phyloP scores from a whole-genome alignment of 2,113 vertebrate genomes.

The Cebidichthys violaceus region DNA sequence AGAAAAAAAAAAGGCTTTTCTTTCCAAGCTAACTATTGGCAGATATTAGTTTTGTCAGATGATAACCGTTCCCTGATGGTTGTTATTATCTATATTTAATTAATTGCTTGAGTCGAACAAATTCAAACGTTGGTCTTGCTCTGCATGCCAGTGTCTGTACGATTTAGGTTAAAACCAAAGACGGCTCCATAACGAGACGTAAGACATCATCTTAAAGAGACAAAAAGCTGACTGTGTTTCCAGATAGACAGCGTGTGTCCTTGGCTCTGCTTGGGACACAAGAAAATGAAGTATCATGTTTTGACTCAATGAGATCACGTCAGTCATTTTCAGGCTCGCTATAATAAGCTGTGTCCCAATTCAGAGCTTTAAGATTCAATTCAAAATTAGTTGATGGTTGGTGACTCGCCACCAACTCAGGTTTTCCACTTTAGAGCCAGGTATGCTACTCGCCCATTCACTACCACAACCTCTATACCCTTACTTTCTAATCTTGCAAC shows the following conservation, averaged over 20 bases:
- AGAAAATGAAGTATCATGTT: slow-evolving; percentile 1
- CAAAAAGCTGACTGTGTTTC: slow-evolving; percentile 1
- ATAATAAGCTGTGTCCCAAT: slow-evolving; percentile 19
- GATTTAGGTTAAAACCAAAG: background rate
- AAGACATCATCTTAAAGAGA: background rate
- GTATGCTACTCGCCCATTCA: background rate
- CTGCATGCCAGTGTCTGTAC: background rate
- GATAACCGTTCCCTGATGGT: background rate
- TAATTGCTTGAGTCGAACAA: background rate
- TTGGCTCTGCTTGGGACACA: background rate
- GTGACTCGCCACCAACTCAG: background rate
- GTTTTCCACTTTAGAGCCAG: background rate
- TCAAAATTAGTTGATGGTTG: background rate
- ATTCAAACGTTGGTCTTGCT: background rate
- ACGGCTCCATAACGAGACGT: background rate
- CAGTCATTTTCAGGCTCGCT: background rate
- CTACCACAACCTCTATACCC: background rate
- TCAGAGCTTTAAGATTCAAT: background rate
- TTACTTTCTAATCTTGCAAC: no score
- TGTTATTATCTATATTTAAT: slow-evolving; percentile 13
- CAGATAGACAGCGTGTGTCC: background rate
- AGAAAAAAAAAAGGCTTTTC: background rate
- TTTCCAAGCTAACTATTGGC: background rate
- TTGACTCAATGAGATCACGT: slow-evolving; percentile 32
- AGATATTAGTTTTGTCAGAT: background rate